Evolutionary conservation across 2,888 invertebrate species (phyloP), one percentile per base, ranked within the genome.

Genomic region (Caenorhabditis sinica): DNA sequence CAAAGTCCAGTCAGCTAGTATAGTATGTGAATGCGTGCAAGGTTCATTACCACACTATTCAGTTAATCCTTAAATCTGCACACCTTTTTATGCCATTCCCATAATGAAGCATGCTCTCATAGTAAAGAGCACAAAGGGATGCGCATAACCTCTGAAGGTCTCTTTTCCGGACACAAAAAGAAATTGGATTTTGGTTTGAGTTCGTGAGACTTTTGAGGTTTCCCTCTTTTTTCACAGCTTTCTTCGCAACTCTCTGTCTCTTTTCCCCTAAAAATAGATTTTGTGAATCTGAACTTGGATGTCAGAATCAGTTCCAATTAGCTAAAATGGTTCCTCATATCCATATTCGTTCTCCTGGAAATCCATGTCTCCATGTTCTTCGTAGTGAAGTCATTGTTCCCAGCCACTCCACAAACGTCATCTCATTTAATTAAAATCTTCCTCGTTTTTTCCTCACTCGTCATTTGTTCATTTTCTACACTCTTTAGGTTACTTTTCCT

Each of bases 11-110:
- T 63, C 63, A 63, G 20, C 63, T 65, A n/a, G n/a, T n/a, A n/a
- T n/a, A n/a, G n/a, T n/a, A 60, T 25, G 36, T 25, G 45, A 51
- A 51, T 23, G 61, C 33, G 53, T n/a, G 11, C 65, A 72, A 53
- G 61, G 65, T 60, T 80, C 72, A 80, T 72, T 80, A 80, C 23
- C 63, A 58, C 65, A 11, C 56, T 28, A 71, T 72, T 79, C 68
- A 79, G 20, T 11, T 66, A 20, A 58, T 51, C 33, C n/a, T 51
- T n/a, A 20, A 28, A 69, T 77, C 69, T 77, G 60, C 61, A 77
- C 49, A 66, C 76, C n/a, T 49, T 23, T 49, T 17, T 20, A n/a
- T 49, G n/a, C n/a, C 65, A 28, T 30, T 49, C 20, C 45, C n/a
- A n/a, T 33, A 66, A 66, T 66, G 49, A 49, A 30, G 23, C 17